Percentiles rank a stretch among this genome's conserved stretches.
These are phyloP conservation scores for Apis laboriosa DNA, from an alignment of 1,140 invertebrate species.

Conservation along the genomic window DNA sequence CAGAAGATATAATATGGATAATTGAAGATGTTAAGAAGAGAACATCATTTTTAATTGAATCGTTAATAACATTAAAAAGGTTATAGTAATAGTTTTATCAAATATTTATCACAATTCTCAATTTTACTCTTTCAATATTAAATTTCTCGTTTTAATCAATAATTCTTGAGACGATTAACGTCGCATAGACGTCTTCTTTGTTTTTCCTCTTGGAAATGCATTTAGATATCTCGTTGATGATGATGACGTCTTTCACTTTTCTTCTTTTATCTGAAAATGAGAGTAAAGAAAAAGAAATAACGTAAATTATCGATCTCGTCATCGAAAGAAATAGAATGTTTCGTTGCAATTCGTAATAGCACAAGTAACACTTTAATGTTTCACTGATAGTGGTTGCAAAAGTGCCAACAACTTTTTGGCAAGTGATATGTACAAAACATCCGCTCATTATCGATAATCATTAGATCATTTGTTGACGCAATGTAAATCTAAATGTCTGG, in stretches of 20 bases:
- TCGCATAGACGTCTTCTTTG: neutral
- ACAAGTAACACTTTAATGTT: neutral
- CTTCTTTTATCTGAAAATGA: neutral
- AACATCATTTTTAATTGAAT: neutral
- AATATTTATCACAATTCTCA: neutral
- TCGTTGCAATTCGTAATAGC: neutral
- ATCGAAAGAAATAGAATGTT: constrained; percentile 5
- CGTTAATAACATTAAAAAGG: neutral
- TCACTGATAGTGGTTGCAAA: neutral
- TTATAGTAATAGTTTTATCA: neutral
- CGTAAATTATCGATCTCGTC: neutral
- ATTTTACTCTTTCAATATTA: neutral
- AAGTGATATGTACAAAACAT: neutral
- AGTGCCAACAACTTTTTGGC: constrained; percentile 26
- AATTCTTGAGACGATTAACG: neutral
- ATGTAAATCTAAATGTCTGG: neutral
- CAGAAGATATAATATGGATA: neutral
- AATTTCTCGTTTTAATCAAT: no score
- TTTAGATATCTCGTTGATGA: neutral
- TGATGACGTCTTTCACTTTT: neutral
- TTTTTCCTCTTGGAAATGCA: neutral
- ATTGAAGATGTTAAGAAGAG: neutral
- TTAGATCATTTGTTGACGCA: neutral
- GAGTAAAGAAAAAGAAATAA: neutral
- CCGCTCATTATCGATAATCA: constrained; percentile 9